These are phyloP conservation scores for Megaceryle alcyon DNA, from an alignment of 2,797 vertebrate species.

Conservation along the genomic window DNA sequence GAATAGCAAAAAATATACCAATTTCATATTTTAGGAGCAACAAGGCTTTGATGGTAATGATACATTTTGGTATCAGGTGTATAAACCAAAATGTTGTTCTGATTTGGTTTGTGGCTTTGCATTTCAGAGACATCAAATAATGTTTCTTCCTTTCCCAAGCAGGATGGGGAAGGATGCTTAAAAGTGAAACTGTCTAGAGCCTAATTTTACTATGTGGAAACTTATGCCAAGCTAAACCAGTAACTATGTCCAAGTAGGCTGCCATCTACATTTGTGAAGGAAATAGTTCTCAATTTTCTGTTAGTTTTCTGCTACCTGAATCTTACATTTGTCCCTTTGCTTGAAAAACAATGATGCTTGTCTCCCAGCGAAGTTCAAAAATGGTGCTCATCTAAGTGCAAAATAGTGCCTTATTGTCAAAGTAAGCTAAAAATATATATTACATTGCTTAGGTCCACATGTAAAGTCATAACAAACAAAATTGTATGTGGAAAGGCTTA, in stretches of 20 bases:
- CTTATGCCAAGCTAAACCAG: background rate
- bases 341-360: background rate
- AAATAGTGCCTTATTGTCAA: background rate
- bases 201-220: background rate
- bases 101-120: background rate
- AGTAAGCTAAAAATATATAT: background rate
- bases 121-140: background rate
- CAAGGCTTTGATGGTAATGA: background rate
- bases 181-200: background rate
- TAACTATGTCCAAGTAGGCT: background rate
- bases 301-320: background rate
- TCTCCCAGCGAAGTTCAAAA: background rate
- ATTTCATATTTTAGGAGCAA: background rate
- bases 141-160: background rate
- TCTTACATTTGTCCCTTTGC: background rate
- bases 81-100: background rate
- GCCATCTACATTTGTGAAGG: background rate
- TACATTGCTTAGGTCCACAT: background rate
- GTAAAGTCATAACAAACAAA: background rate
- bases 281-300: background rate
- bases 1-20: conserved; percentile 6
- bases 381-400: background rate
- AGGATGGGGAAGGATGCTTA: background rate
- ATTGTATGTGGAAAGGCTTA: background rate
- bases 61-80: background rate